These are phyloP conservation scores for Aix galericulata DNA, from an alignment of 2,113 vertebrate genomes.

Conservation along the genomic window DNA sequence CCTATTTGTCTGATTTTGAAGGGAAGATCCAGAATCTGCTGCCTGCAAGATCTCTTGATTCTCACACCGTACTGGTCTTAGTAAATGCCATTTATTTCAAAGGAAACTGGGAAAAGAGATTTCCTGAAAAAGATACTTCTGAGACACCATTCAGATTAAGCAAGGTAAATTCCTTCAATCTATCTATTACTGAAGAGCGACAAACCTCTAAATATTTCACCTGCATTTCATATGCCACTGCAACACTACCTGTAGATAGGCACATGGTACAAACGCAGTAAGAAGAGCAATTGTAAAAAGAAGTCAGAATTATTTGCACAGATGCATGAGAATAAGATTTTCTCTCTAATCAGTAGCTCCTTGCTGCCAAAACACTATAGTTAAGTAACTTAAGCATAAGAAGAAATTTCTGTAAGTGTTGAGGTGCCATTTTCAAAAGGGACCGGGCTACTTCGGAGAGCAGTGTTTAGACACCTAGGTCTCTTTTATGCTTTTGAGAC, in stretches of 20 bases:
- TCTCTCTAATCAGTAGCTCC: not conserved
- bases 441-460: not conserved
- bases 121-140: constrained; percentile 79
- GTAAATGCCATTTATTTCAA: constrained; percentile 94
- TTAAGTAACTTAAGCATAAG: not conserved
- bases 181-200: not conserved
- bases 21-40: constrained; percentile 89
- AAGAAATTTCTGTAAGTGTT: not conserved
- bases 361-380: not conserved
- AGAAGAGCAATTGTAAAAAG: not conserved
- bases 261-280: not conserved
- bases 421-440: not conserved
- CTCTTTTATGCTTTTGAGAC: not conserved
- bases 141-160: constrained; percentile 82
- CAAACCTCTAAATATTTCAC: not conserved
- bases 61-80: constrained; percentile 78
- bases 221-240: not conserved
- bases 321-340: not conserved
- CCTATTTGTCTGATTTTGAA: constrained; percentile 48
- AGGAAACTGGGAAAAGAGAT: constrained; percentile 84
- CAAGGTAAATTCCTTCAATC: constrained; percentile 69
- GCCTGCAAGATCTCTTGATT: constrained; percentile 75
- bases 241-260: not conserved
- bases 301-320: accelerated
- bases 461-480: not conserved